Evolutionary conservation across 2,888 invertebrate genomes (phyloP).

Genomic region (Agrotis exclamationis): DNA sequence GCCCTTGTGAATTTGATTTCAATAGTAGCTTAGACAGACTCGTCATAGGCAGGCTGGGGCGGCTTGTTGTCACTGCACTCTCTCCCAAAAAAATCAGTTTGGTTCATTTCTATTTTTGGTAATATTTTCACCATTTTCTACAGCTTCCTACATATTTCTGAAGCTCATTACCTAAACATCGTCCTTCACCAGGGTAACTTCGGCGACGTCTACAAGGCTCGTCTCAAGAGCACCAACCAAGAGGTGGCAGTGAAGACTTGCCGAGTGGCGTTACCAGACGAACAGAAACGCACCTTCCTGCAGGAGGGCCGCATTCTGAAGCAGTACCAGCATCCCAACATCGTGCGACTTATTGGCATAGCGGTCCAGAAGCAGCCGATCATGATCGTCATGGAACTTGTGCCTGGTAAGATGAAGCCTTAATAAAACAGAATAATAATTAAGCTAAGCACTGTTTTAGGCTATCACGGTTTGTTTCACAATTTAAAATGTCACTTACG

Average conservation of each 20-base stretch:
- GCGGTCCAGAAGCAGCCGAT: conserved; percentile 99
- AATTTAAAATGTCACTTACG: too few species aligned
- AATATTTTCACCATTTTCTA: background rate
- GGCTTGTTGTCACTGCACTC: too few species aligned
- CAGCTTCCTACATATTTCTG: background rate
- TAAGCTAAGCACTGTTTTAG: too few species aligned
- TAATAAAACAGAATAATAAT: too few species aligned
- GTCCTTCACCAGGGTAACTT: conserved; percentile 95
- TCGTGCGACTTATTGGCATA: conserved; percentile 98
- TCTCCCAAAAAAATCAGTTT: too few species aligned
- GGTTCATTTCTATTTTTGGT: too few species aligned
- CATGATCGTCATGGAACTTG: conserved; percentile 99
- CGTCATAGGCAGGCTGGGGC: too few species aligned
- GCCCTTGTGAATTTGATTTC: background rate
- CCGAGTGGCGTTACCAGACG: conserved; percentile 97
- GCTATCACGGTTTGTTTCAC: too few species aligned
- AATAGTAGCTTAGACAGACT: background rate
- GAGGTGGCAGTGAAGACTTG: conserved; percentile 99
- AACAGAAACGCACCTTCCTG: conserved; percentile 97
- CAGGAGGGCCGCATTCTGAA: conserved; percentile 98
- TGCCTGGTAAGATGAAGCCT: conserved; percentile 92
- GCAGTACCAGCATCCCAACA: conserved; percentile 99
- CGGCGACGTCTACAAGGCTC: conserved; percentile 98
- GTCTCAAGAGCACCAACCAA: conserved; percentile 95
- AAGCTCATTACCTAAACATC: background rate